These are phyloP conservation scores for Cylloceria caligata DNA, from an alignment of 2,888 invertebrate species.

Conservation along the genomic window DNA sequence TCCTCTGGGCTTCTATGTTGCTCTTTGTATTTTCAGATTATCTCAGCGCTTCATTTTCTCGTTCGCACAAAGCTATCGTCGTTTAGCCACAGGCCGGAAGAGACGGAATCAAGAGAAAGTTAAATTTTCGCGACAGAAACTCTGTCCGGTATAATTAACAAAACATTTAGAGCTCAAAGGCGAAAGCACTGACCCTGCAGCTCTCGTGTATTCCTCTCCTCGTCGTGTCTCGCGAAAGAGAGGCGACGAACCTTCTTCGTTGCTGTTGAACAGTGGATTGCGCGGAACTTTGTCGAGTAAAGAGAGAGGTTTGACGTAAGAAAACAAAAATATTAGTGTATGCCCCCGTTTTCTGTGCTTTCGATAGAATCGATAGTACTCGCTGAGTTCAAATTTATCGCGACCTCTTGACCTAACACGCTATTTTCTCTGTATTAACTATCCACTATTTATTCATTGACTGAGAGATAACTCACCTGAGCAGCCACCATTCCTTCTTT, in stretches of 20 bases:
- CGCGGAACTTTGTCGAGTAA: constrained; percentile 51
- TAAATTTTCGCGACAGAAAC: constrained; percentile 70
- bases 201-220: constrained; percentile 42
- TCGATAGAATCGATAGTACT: constrained; percentile 35
- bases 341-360: constrained; percentile 21
- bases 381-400: constrained; percentile 42
- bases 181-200: constrained; percentile 47
- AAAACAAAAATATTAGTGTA: neutral
- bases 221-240: constrained; percentile 40
- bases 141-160: constrained; percentile 67
- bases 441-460: constrained; percentile 15
- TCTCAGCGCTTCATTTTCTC: constrained; percentile 50
- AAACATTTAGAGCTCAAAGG: constrained; percentile 35
- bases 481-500: constrained; percentile 91
- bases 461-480: constrained; percentile 86
- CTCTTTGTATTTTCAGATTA: neutral
- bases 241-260: constrained; percentile 18
- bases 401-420: constrained; percentile 47
- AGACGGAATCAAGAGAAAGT: constrained; percentile 26
- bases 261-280: constrained; percentile 42
- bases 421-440: constrained; percentile 56
- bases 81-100: constrained; percentile 29
- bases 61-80: constrained; percentile 52
- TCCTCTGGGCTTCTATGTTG: neutral
- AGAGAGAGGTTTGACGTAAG: constrained; percentile 6